Evolutionary conservation across 2,888 invertebrate species (phyloP).

Genomic region (Erebia epiphron): DNA sequence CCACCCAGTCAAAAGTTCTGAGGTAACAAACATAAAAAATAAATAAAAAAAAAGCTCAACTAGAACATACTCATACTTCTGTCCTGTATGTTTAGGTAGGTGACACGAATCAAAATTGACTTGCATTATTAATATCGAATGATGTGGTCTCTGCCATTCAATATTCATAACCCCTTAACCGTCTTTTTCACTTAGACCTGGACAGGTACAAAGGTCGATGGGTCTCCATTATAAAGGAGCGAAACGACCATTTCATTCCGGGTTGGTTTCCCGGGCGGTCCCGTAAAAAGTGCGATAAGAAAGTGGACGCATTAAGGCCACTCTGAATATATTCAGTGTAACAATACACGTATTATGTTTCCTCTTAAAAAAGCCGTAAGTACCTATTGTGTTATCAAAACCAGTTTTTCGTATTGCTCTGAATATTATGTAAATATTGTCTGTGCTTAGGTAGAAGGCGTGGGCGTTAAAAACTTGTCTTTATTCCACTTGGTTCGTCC

Average conservation of each 20-base stretch:
- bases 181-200: conserved; percentile 33
- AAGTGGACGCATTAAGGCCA: conserved; percentile 23
- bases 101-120: neutral
- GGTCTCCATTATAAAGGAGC: conserved; percentile 33
- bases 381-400: neutral
- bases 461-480: neutral
- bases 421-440: neutral
- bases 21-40: too few relatives aligned
- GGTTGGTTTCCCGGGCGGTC: conserved; percentile 37
- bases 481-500: neutral
- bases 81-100: neutral
- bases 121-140: neutral
- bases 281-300: conserved; percentile 38
- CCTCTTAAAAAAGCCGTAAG: neutral
- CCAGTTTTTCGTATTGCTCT: conserved; percentile 1
- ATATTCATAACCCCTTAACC: conserved; percentile 25
- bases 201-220: conserved; percentile 37
- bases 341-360: conserved; percentile 1
- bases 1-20: too few relatives aligned
- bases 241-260: conserved; percentile 37
- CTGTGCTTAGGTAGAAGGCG: neutral
- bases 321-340: conserved; percentile 19
- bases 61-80: too few relatives aligned
- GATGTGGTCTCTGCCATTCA: conserved; percentile 9
- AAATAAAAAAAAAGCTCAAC: too few relatives aligned